Base-by-base conservation (phyloP, 1,140 invertebrate genomes). In the Grapholita molesta region DNA sequence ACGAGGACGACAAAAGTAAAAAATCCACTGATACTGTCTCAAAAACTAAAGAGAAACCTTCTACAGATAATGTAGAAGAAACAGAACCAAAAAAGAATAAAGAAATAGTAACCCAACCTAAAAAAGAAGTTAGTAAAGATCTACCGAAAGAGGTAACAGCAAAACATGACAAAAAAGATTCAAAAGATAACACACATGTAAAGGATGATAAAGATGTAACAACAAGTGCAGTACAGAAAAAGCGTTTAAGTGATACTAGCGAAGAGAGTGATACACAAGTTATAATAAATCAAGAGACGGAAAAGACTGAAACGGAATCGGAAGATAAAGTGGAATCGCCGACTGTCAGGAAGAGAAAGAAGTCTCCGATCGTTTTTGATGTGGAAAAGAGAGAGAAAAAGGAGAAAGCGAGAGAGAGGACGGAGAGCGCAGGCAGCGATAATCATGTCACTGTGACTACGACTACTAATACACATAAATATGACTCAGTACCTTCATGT, bases 331-430 rank as follows among this genome's bases (percentile, higher is more conserved):
- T 25, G 12, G 33, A 68, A 12, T 55, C 70, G 24, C 76, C 82
- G 1, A 76, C 73, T 2, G 66, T 72, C 7, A 92, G 84, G 71
- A 92, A 88, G 66, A 77, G 87, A 35, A 92, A 83, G 75, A 88
- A 85, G 0, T 94, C 93, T 0, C 93, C 93, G 0, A 94, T 94
- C 35, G 82, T 94, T 66, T 94, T 94, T 72, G 88, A 92, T 79
- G 83, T 87, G 3, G 77, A 77, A 32, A 88, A 88, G 68, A 86
- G 79, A 70, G 79, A 75, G 32, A 86, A 78, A 71, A 76, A 77
- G 68, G 79, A 80, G 23, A 77, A 42, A 67, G 75, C 69, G 42
- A 83, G 84, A 73, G 81, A 83, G 73, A 84, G 82, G 64, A 90
- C 81, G 6, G 82, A 82, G 11, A 90, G 85, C 70, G 79, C 84